Evolutionary conservation across 1,140 invertebrate species (phyloP), one percentile per base, ranked within the genome.

Genomic region (Lamellibrachia luymesi): DNA sequence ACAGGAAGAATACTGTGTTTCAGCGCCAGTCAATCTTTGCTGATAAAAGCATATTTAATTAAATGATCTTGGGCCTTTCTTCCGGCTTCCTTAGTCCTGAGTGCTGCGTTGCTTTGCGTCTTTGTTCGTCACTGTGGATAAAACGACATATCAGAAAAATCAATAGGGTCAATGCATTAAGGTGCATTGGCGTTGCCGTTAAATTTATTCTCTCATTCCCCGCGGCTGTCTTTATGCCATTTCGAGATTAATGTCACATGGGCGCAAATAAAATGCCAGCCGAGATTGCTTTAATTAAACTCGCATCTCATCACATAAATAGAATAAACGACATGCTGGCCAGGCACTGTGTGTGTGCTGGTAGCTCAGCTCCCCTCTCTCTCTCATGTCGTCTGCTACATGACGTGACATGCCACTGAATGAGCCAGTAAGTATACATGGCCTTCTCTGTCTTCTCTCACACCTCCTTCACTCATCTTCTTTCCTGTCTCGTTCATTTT

Each of bases 1-100:
- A 22, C 64, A 80, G 64, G 64, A 80, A 22, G 64, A 22, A 80
- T 80, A 80, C 13, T 22, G 13, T 80, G 64, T 80, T 80, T 80
- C 64, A 80, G 64, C 64, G 4, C 64, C 64, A 80, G 64, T 17
- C 17, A 22, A 22, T 80, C 25, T 22, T 80, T 80, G 64, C 64
- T 80, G 64, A 80, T 80, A 80, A 80, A 80, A 80, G 64, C 64
- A 80, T 80, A 80, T 80, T 80, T 80, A 80, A 80, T 80, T 80
- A 80, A 80, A 80, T 80, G 64, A 80, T 80, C 64, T 80, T 80
- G 64, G 64, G 64, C 17, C 64, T 10, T 80, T 80, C 64, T 80
- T 80, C 64, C 64, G 13, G 64, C 25, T 80, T 80, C 64, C 64
- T 80, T 80, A 10, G 17, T 10, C 64, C 64, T 80, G 64, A 80